Evolutionary conservation across 1,140 invertebrate genomes (phyloP), one percentile per base, ranked within the genome.

Genomic region (Melanaphis sacchari): DNA sequence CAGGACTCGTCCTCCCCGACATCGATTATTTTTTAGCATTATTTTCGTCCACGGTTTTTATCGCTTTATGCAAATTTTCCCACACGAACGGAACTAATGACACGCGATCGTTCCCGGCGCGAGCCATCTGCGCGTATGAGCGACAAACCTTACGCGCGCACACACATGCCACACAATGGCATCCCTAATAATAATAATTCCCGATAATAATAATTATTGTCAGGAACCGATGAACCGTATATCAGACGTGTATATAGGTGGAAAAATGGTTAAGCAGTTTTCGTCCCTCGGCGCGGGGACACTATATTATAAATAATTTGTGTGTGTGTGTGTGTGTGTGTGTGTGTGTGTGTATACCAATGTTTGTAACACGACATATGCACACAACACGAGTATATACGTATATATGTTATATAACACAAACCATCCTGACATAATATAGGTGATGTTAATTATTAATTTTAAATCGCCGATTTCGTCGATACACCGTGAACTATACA

Each of bases 181-280:
- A 46, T 91, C 52, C 90, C 52, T 66, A 76, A 43, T 24, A 31
- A 18, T 18, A 3, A 76, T 76, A 59, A 90, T 90, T 81, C 11
- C 90, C 90, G 40, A 66, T 90, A 43, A 91, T 90, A 24, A 66
- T 91, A 40, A 84, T 84, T 92, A 52, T 92, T 92, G 91, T 92
- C 91, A 43, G 76, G 3, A 81, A 52, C 91, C 43, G 81, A 52
- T 84, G 91, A 92, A 84, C 91, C 91, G 91, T 84, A n/a, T 5
- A n/a, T n/a, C 31, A 5, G n/a, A 18, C 15, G 15, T 31, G 15
- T 36, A 31, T n/a, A 76, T 76, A 84, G 81, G 81, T 41, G 81
- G 91, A 84, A 84, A 91, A 92, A 84, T 36, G 21, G 66, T 82
- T 59, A 43, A 41, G 40, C 36, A 40, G 2, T 26, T 36, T n/a